phyloP scores from a whole-genome alignment of 2,797 vertebrate species.

The Rhabdophis nuchalis region DNA sequence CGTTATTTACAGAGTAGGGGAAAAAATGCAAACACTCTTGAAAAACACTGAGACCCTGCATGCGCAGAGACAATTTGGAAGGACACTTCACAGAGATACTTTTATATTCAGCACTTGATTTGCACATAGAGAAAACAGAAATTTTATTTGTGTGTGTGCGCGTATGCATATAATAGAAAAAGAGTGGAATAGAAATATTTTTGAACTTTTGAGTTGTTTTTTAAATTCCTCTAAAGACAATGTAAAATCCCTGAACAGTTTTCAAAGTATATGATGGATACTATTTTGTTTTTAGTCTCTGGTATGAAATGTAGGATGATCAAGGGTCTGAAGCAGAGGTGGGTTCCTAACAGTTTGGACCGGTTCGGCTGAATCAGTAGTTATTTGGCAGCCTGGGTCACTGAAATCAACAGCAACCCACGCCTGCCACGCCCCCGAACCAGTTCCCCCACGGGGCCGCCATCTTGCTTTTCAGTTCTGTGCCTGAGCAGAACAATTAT shows the following conservation, averaged over 20 bases:
- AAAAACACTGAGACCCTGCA: neutral
- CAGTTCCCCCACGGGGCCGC: no score
- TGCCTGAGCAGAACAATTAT: no score
- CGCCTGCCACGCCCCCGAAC: no score
- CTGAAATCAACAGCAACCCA: no score
- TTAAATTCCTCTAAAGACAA: neutral
- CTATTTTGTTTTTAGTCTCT: neutral
- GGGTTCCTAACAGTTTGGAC: no score
- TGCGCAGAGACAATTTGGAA: neutral
- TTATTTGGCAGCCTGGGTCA: no score
- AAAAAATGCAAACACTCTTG: constrained; percentile 33
- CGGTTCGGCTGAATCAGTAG: no score
- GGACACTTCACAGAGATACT: neutral
- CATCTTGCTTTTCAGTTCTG: no score
- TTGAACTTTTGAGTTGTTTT: neutral
- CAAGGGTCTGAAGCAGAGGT: no score
- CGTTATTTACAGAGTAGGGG: neutral
- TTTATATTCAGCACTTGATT: neutral
- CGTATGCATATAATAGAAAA: neutral
- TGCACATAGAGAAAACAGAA: neutral
- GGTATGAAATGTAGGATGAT: neutral
- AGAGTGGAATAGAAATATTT: neutral
- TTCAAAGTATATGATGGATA: neutral
- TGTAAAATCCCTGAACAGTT: neutral
- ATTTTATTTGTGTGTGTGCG: neutral